Percentiles rank a stretch among this genome's conserved stretches.
Conservation (phyloP, 2,113 vertebrate genomes). For the Chamaetylas fuelleborni region DNA sequence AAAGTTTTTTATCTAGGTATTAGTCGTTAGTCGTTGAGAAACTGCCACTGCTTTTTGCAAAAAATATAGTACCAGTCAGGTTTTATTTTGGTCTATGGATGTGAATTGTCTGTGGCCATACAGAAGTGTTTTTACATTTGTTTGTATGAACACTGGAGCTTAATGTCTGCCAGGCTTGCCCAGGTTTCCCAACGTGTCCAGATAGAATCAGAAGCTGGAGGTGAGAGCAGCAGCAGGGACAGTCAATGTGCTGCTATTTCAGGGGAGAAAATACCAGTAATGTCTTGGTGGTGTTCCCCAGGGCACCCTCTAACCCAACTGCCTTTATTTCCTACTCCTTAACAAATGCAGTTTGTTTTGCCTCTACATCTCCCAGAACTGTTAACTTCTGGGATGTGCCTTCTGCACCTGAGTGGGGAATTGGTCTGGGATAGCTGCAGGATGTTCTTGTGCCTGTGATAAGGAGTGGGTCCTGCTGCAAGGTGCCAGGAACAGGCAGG, state of each 20-base stretch:
- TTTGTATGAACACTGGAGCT: not conserved
- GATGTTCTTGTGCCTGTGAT: not conserved
- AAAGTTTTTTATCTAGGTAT: not conserved
- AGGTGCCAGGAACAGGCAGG: not conserved
- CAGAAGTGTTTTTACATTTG: not conserved
- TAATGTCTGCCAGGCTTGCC: not conserved
- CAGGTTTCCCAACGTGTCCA: fast-evolving
- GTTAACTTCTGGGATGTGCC: not conserved
- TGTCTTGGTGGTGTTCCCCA: not conserved
- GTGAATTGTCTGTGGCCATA: not conserved
- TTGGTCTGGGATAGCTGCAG: not conserved
- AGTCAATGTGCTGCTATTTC: not conserved
- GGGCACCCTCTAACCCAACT: not conserved
- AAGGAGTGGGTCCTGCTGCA: not conserved
- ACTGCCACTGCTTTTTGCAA: not conserved
- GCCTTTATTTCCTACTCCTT: not conserved
- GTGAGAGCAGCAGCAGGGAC: not conserved
- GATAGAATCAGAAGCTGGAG: not conserved
- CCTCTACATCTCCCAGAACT: not conserved
- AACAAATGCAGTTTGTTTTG: not conserved
- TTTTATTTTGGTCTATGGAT: not conserved
- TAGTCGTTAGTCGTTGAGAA: not conserved
- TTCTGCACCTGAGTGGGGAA: not conserved
- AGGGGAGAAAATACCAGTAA: not conserved
- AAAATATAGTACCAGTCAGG: not conserved